Evolutionary conservation across 2,113 vertebrate genomes (phyloP).

Genomic region (Lepisosteus oculatus): DNA sequence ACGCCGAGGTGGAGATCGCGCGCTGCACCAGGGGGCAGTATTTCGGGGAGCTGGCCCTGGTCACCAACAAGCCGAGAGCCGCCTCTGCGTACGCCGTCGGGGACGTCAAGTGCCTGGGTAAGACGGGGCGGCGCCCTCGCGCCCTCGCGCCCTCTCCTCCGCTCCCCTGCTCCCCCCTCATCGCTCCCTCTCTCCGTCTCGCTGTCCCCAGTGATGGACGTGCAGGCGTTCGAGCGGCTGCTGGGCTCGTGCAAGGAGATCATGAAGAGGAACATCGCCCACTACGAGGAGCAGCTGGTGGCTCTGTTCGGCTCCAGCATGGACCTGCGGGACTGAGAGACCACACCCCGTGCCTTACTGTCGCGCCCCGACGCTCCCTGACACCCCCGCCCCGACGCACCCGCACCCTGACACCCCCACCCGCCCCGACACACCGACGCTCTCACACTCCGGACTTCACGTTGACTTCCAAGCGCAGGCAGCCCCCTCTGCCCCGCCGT

Average conservation of each 20-base stretch:
- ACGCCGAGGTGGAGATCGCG: conserved; percentile 89
- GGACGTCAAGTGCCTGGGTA: conserved; percentile 92
- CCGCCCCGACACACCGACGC: conserved; percentile 32
- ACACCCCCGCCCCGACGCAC: conserved; percentile 42
- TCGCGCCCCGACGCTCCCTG: conserved; percentile 20
- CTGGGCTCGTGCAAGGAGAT: conserved; percentile 98
- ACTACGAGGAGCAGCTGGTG: conserved; percentile 97
- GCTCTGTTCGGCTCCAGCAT: conserved; percentile 97
- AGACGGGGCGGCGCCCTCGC: conserved; percentile 33
- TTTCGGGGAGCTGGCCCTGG: conserved; percentile 95
- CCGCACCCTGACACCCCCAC: conserved; percentile 3
- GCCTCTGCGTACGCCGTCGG: conserved; percentile 93
- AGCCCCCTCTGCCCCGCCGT: conserved; percentile 24
- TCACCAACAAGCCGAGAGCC: conserved; percentile 97
- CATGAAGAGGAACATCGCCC: conserved; percentile 98
- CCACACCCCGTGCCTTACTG: conserved; percentile 68
- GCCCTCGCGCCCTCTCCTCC: not conserved
- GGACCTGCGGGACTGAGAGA: conserved; percentile 85
- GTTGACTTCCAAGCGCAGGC: not conserved
- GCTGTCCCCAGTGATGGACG: conserved; percentile 82
- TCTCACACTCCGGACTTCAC: conserved; percentile 27
- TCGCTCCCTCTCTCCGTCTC: not conserved
- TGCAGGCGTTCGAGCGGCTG: conserved; percentile 96
- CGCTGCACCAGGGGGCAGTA: conserved; percentile 93
- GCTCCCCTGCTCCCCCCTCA: no score